Evolutionary conservation across 2,797 vertebrate species (phyloP).

Genomic region (Xenops minutus): DNA sequence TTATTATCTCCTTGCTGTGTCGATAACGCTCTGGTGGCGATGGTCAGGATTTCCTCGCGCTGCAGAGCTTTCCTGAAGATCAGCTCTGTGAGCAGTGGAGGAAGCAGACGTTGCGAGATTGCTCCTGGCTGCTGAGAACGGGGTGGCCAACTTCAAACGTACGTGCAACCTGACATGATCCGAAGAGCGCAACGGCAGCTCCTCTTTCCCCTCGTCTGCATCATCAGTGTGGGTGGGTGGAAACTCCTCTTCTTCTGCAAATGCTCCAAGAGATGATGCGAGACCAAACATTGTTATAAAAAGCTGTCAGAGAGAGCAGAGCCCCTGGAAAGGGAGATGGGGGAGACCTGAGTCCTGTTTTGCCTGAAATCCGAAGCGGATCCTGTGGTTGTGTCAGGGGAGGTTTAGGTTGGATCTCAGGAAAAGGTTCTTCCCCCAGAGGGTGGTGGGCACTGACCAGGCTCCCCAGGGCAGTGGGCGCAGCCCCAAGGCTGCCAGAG

Average conservation of each 20-base stretch:
- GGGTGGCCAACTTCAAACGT: neutral
- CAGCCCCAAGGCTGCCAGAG: neutral
- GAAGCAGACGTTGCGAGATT: neutral
- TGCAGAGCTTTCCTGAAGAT: conserved; percentile 58
- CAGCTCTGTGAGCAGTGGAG: neutral
- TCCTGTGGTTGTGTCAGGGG: neutral
- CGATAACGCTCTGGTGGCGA: neutral
- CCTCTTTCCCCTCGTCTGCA: neutral
- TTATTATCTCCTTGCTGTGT: neutral
- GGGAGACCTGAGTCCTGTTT: neutral
- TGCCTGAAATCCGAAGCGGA: neutral
- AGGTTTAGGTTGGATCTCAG: neutral
- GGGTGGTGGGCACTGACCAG: neutral
- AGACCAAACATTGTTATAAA: neutral
- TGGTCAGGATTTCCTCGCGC: conserved; percentile 60
- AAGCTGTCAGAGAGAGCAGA: neutral
- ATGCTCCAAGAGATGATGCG: neutral
- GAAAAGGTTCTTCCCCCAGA: neutral
- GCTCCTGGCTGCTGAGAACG: neutral
- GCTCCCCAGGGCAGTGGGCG: neutral
- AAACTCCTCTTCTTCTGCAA: neutral
- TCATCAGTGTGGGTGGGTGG: fast-evolving
- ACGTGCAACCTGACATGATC: conserved; percentile 64
- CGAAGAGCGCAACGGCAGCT: neutral
- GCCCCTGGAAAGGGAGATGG: neutral